Conservation (phyloP, 2,797 vertebrate genomes). For the Esox lucius region DNA sequence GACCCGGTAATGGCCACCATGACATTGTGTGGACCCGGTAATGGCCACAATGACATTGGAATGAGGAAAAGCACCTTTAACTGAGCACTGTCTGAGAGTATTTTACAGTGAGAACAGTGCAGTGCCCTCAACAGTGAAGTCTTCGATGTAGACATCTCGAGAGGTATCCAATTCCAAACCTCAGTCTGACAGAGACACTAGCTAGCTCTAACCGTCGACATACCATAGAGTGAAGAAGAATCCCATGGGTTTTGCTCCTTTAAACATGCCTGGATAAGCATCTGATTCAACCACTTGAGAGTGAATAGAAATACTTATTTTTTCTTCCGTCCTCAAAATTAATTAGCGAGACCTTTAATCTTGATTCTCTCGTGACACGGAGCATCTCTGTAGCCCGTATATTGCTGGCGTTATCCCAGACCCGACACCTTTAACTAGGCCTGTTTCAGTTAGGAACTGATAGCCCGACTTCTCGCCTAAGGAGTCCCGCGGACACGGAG, state of each 20-base stretch:
- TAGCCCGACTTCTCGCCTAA: conserved; percentile 42
- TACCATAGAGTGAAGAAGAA: conserved; percentile 19
- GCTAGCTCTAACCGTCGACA: conserved; percentile 11
- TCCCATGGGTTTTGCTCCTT: background rate
- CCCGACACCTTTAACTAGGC: conserved; percentile 36
- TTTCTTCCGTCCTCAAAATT: background rate
- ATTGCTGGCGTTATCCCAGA: conserved; percentile 2
- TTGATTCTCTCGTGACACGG: background rate
- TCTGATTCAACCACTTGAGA: conserved; percentile 11
- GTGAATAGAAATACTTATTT: background rate
- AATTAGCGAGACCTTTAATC: background rate
- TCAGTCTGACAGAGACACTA: conserved; percentile 17
- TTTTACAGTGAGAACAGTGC: conserved; percentile 28
- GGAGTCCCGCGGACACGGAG: conserved; percentile 48
- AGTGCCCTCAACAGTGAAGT: conserved; percentile 35
- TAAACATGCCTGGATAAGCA: background rate
- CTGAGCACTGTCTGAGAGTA: background rate
- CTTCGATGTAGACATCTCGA: conserved; percentile 19
- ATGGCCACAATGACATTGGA: conserved; percentile 29
- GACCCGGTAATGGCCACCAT: background rate
- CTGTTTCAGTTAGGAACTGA: conserved; percentile 57
- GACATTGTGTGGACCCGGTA: conserved; percentile 14
- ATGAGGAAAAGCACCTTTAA: conserved; percentile 26
- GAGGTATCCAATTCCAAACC: conserved; percentile 44
- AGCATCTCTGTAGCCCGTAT: conserved; percentile 27